A percentile compares a stretch with the other conserved stretches of the same genome.
Evolutionary conservation across 2,888 invertebrate species (phyloP).

Genomic region (Microctonus hyperodae): DNA sequence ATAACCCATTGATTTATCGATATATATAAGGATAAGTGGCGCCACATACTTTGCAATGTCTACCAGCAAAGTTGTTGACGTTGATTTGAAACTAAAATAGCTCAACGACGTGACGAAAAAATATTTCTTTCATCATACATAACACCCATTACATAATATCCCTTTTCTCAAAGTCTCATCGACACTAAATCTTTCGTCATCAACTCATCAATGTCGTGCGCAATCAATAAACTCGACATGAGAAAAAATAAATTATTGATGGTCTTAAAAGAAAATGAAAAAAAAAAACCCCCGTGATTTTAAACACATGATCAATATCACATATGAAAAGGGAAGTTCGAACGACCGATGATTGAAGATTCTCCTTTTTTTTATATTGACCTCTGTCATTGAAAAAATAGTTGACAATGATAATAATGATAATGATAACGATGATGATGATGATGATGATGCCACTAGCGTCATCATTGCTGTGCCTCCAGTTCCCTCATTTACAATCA

Average conservation of each 20-base stretch:
- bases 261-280: neutral
- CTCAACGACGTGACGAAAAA: neutral
- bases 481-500: slow-evolving; percentile 29
- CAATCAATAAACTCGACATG: slow-evolving; percentile 6
- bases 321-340: slow-evolving; percentile 22
- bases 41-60: slow-evolving; percentile 1
- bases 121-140: neutral
- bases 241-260: neutral
- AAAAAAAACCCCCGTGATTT: slow-evolving; percentile 27
- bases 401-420: slow-evolving; percentile 40
- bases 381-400: neutral
- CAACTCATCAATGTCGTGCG: neutral
- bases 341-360: slow-evolving; percentile 53
- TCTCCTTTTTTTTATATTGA: slow-evolving; percentile 35
- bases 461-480: slow-evolving; percentile 30
- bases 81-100: slow-evolving; percentile 6
- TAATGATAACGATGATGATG: slow-evolving; percentile 34
- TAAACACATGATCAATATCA: neutral
- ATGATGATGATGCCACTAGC: slow-evolving; percentile 39
- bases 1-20: slow-evolving; percentile 17
- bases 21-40: slow-evolving; percentile 9
- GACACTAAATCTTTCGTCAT: slow-evolving; percentile 3
- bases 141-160: slow-evolving; percentile 3
- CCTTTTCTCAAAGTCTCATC: neutral
- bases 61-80: slow-evolving; percentile 3